These are phyloP conservation scores for Odontamblyopus lacepedii DNA, from an alignment of 2,797 vertebrate genomes.

Conservation along the genomic window DNA sequence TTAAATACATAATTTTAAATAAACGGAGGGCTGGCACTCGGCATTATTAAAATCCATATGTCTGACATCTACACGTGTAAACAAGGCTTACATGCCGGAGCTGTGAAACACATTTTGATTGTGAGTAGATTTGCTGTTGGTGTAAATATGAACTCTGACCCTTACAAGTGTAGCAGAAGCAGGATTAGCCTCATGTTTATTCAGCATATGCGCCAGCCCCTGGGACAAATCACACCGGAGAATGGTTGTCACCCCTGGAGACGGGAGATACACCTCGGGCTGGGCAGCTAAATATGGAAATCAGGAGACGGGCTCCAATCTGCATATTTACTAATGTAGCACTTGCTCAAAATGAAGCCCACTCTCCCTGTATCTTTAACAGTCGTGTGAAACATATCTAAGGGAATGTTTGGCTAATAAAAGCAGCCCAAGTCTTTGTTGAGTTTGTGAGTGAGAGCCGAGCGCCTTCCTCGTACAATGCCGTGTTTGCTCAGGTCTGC, in stretches of 20 bases:
- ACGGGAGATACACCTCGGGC: conserved; percentile 64
- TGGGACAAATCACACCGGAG: conserved; percentile 74
- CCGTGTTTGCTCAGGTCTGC: conserved; percentile 71
- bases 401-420: conserved; percentile 35
- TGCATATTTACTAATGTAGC: conserved; percentile 61
- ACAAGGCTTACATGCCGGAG: conserved; percentile 3
- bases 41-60: conserved; percentile 11
- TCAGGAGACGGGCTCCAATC: conserved; percentile 62
- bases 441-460: conserved; percentile 44
- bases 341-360: conserved; percentile 53
- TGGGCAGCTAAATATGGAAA: conserved; percentile 74
- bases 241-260: conserved; percentile 71
- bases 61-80: conserved; percentile 5
- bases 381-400: conserved; percentile 3
- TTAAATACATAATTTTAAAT: not conserved
- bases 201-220: conserved; percentile 67
- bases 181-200: conserved; percentile 76
- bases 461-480: conserved; percentile 46
- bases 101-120: conserved; percentile 58
- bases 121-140: conserved; percentile 68
- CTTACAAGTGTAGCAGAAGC: conserved; percentile 70
- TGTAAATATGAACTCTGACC: conserved; percentile 73
- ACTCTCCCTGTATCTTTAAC: conserved; percentile 26
- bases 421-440: conserved; percentile 42
- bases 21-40: not conserved